Base-by-base conservation (phyloP, 2,113 vertebrate genomes). In the Anoura caudifer region DNA sequence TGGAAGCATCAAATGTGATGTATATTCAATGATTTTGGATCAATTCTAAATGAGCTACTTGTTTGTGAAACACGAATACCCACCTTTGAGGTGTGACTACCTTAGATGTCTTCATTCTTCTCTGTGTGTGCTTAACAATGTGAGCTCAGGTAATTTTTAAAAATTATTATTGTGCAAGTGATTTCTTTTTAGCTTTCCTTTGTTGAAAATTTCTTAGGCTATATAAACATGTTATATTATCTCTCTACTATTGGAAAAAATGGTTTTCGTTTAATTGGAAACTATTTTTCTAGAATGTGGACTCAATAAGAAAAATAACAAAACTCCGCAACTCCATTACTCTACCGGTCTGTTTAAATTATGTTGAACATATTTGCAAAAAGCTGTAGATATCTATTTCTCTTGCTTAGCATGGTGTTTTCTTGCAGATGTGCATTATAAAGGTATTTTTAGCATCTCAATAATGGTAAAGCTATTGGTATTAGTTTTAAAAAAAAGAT, bases 261-360 rank as follows among this genome's bases (percentile, higher is more conserved):
- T 70, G 3, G 5, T 38, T 41, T 65, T 80, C 61, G 82, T 93
- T 88, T 59, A 82, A 90, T 87, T 65, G 31, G 17, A 77, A 77
- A 85, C 28, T 81, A 7, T 61, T 75, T 81, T 81, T 96, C 22
- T 94, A n/a, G 45, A 92, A 72, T 43, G 7, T 82, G 50, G 15
- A 5, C 65, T 87, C 85, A 52, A 63, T 95, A 93, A 86, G 84
- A 94, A 97, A 96, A 87, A 73, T 75, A 90, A 82, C 72, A 95
- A 50, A 65, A 90, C 31, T 97, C 94, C 22, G 56, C 76, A 86
- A 31, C 56, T 92, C 52, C 54, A 63, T 96, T 88, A 73, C 65
- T 95, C 95, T 93, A 95, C 79, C 87, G 96, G 75, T 87, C 54
- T 88, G 36, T 28, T 76, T 84, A 92, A 95, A 97, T 94, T n/a